phyloP scores from a whole-genome alignment of 2,888 invertebrate genomes.

The Bruchidius siliquastri region DNA sequence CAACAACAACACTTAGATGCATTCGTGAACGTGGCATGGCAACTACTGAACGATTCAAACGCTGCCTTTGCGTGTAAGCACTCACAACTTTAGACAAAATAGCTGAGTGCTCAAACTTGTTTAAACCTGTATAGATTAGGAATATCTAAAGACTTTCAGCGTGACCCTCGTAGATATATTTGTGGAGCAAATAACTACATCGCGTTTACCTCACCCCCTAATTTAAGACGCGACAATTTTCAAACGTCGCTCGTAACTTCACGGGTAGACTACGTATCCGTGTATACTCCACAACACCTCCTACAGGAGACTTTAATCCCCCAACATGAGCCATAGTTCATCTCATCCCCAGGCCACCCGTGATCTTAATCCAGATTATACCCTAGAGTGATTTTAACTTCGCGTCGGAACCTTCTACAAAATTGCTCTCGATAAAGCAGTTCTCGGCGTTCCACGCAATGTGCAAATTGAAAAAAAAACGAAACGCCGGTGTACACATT shows the following conservation, averaged over 20 bases:
- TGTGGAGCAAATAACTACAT: too few species aligned
- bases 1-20: too few species aligned
- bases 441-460: slow-evolving; percentile 4
- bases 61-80: too few species aligned
- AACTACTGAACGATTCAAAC: too few species aligned
- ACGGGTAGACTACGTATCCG: neutral
- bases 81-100: too few species aligned
- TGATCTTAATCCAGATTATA: slow-evolving; percentile 36
- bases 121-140: too few species aligned
- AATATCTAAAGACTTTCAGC: too few species aligned
- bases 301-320: neutral
- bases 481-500: neutral
- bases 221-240: too few species aligned
- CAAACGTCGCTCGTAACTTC: neutral
- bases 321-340: neutral
- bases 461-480: neutral
- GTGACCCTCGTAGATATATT: too few species aligned
- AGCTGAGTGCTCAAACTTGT: too few species aligned
- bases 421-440: slow-evolving; percentile 38
- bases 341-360: slow-evolving; percentile 4
- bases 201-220: too few species aligned
- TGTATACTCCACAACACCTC: neutral
- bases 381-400: slow-evolving; percentile 36
- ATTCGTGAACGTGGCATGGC: too few species aligned
- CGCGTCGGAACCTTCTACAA: slow-evolving; percentile 32